Evolutionary conservation across 2,888 invertebrate species (phyloP), one percentile per base, ranked within the genome.

Genomic region (Andrena flavipes): DNA sequence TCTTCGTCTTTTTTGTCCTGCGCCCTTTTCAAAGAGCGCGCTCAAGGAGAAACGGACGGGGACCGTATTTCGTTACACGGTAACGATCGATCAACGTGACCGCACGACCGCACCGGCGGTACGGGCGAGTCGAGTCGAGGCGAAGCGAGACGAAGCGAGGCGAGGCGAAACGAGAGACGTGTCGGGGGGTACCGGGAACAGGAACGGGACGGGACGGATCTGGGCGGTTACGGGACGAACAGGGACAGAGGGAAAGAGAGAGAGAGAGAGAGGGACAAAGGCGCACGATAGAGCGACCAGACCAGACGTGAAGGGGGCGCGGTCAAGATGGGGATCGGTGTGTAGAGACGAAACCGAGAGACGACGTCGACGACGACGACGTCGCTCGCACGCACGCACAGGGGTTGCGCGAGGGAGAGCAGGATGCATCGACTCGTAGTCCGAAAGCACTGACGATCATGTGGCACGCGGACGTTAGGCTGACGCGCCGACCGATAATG

Each of bases 81-180:
- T 88, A 88, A 88, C 88, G 88, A 88, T 88, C 88, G 88, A 88
- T 88, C 88, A 88, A 88, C 88, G 88, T 88, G 88, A 88, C 88
- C 88, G 85, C 88, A 88, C 88, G 86, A 88, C 88, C 88, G 88
- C 88, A 88, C 87, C 83, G 80, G 65, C 83, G 79, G 83, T 81
- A 79, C 80, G 83, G 71, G 23, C 80, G 80, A 82, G 68, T 63
- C 74, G 70, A 56, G 56, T 59, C 75, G 62, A 71, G 49, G 69
- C 76, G 80, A 54, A 56, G 59, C 78, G 84, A 76, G 63, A 30
- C 76, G 80, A 62, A 62, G 51, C 60, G 76, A 62, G 75, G 60
- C 65, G 65, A 51, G 73, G 48, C 70, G 62, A 49, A 77, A 59
- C 51, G 75, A 29, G 49, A 68, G 69, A 60, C 59, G 68, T 26